These are phyloP conservation scores for Hippocampus barbouri DNA, from an alignment of 2,113 vertebrate species.

Conservation along the genomic window DNA sequence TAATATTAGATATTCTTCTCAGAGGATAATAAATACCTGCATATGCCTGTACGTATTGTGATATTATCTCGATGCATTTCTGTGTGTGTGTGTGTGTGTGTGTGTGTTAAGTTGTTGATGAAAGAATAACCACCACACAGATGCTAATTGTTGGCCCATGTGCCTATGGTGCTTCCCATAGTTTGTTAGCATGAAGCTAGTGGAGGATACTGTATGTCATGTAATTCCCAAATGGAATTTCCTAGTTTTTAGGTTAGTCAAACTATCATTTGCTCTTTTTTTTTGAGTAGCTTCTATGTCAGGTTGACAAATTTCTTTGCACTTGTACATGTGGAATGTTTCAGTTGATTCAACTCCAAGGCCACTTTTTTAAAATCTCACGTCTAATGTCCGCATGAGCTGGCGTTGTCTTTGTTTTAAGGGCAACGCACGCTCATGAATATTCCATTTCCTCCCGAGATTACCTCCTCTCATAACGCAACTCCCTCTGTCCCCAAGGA, in stretches of 20 bases:
- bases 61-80: no score
- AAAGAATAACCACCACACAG: no score
- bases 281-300: no score
- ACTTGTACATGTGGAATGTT: constrained; percentile 48
- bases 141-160: no score
- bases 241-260: no score
- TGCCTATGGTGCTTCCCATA: no score
- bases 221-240: not conserved
- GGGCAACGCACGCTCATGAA: constrained; percentile 64
- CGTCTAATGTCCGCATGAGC: constrained; percentile 32
- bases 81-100: no score
- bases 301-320: constrained; percentile 23
- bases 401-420: constrained; percentile 59
- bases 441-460: constrained; percentile 69
- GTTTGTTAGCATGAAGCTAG: not conserved
- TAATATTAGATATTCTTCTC: not conserved
- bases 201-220: not conserved
- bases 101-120: no score
- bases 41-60: not conserved
- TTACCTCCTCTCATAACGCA: constrained; percentile 63
- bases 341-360: constrained; percentile 54
- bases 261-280: no score
- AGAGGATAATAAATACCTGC: not conserved
- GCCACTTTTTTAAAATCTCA: constrained; percentile 5
- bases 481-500: constrained; percentile 57